These are phyloP conservation scores for Pteropus rufus DNA, from an alignment of 2,797 vertebrate genomes.

Conservation along the genomic window DNA sequence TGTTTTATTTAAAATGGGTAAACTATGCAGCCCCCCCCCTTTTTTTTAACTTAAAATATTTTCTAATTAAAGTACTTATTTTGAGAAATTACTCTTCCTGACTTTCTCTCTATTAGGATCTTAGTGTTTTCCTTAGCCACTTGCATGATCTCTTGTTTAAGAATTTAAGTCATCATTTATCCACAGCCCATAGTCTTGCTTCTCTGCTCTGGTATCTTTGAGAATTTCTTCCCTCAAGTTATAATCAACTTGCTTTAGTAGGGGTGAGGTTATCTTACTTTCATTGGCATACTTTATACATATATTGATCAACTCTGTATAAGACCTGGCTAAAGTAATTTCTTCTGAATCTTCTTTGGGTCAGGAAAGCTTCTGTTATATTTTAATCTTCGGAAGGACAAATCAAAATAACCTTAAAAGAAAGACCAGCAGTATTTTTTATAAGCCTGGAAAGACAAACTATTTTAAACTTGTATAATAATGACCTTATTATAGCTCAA, in stretches of 20 bases:
- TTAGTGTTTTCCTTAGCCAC: not conserved
- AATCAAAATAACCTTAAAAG: constrained; percentile 72
- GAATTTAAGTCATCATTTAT: not conserved
- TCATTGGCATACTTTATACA: not conserved
- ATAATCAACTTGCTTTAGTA: not conserved
- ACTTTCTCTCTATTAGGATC: not conserved
- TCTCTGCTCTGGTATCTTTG: not conserved
- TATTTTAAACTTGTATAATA: constrained; percentile 18
- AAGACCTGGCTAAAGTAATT: not conserved
- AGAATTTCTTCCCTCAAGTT: not conserved
- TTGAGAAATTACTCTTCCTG: not conserved
- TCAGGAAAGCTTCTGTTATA: constrained; percentile 54
- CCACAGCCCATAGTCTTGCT: not conserved
- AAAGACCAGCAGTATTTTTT: constrained; percentile 44
- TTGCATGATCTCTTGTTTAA: not conserved
- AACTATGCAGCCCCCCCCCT: not conserved
- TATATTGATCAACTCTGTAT: not conserved
- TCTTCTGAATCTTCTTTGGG: constrained; percentile 51
- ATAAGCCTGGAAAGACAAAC: not conserved
- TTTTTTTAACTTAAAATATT: not conserved
- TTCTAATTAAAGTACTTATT: not conserved
- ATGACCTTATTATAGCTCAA: not conserved
- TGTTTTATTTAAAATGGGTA: not conserved
- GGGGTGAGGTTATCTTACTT: not conserved
- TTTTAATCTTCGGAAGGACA: constrained; percentile 64